These are phyloP conservation scores for Pachliopta kotzebuea DNA, from an alignment of 2,888 invertebrate species.

Conservation along the genomic window DNA sequence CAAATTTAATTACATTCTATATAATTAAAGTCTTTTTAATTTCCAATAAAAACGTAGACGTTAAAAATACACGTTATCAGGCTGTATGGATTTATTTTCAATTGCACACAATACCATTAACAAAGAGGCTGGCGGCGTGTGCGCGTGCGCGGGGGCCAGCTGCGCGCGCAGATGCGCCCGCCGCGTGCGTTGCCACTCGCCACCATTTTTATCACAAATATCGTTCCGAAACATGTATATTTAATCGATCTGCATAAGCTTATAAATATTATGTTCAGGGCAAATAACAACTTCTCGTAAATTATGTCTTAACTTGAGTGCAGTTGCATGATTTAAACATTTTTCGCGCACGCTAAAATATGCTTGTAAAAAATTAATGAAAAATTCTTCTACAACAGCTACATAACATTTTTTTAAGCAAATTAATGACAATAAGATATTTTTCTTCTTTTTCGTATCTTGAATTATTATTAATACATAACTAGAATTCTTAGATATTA, in stretches of 20 bases:
- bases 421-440: no score
- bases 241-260: constrained; percentile 21
- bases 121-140: constrained; percentile 31
- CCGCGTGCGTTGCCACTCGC: constrained; percentile 13
- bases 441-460: no score
- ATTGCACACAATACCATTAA: constrained; percentile 29
- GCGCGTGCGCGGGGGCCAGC: constrained; percentile 35
- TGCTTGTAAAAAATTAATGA: background rate
- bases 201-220: constrained; percentile 24
- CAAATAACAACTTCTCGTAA: constrained; percentile 10
- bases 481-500: background rate
- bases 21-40: background rate
- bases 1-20: background rate
- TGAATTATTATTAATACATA: background rate
- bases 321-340: background rate
- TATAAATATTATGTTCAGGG: constrained; percentile 20
- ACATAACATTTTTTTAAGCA: no score
- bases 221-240: constrained; percentile 21
- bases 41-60: background rate
- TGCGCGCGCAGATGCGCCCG: constrained; percentile 34
- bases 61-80: background rate
- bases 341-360: background rate
- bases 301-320: constrained; percentile 9
- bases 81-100: constrained; percentile 11
- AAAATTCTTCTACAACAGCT: background rate